Conservation (phyloP, 2,797 vertebrate species). For the Sebastes nivosus region DNA sequence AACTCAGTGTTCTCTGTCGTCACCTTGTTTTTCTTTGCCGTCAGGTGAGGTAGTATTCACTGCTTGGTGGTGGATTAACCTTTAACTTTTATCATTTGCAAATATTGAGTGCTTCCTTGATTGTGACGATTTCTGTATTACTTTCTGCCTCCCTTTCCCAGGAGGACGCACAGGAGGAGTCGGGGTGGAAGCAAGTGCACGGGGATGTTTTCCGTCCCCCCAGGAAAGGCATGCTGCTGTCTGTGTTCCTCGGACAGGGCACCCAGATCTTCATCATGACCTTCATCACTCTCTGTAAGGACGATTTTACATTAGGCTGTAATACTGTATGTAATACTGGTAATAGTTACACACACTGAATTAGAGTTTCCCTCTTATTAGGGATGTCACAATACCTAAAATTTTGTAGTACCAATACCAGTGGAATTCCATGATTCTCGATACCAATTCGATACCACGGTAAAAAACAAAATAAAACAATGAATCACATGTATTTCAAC, state of each 20-base stretch:
- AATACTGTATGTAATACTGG: neutral
- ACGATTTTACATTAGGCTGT: neutral
- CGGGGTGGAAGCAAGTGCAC: slow-evolving; percentile 93
- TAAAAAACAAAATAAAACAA: too few relatives aligned
- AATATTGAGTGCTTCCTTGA: neutral
- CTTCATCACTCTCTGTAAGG: slow-evolving; percentile 93
- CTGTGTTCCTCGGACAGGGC: slow-evolving; percentile 92
- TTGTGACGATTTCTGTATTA: neutral
- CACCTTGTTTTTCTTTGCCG: slow-evolving; percentile 31
- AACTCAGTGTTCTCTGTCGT: neutral
- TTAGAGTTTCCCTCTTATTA: neutral
- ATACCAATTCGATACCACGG: too few relatives aligned
- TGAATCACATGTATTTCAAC: too few relatives aligned
- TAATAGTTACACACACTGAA: neutral
- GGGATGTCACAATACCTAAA: too few relatives aligned
- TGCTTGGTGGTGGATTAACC: slow-evolving; percentile 56
- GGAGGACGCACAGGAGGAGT: slow-evolving; percentile 92
- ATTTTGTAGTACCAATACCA: too few relatives aligned
- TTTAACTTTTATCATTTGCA: neutral
- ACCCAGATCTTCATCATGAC: slow-evolving; percentile 94
- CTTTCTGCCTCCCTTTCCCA: slow-evolving; percentile 55
- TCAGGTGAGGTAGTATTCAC: slow-evolving; percentile 19
- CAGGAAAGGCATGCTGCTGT: slow-evolving; percentile 90
- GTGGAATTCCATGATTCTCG: too few relatives aligned
- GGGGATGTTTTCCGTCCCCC: slow-evolving; percentile 91